Base-by-base conservation (phyloP, 2,888 invertebrate species). In the Spodoptera littoralis region DNA sequence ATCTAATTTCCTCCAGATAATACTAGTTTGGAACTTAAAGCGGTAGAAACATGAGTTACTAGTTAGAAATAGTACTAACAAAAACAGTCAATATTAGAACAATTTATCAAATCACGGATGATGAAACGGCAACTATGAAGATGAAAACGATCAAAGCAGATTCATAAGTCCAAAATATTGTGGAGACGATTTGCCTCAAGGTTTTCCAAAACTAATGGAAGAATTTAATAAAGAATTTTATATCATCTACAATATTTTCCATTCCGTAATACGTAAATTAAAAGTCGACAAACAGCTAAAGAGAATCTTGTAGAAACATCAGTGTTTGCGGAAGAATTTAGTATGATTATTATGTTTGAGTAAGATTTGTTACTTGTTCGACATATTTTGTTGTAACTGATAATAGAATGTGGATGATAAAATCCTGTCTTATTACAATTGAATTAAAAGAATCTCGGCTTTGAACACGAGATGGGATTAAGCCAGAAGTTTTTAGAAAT, bases 31-130 rank as follows among this genome's bases (percentile, higher is more conserved):
- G 6, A 49, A 48, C 4, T 12, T 11, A 47, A 47, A 46, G 13
- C 22, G n/a, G 2, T 3, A 24, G 13, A 52, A 12, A 18, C 62
- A 56, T 43, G 61, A 1, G 18, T 18, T 9, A 6, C 46, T 70
- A 8, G 63, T 70, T 59, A 64, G 47, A 41, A 22, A 54, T 46
- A n/a, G 47, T 48, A 6, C 45, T 45, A 65, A 76, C 49, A 45
- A 22, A 60, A 60, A 45, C 8, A 48, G 72, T 57, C 30, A 72
- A 75, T 41, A 73, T 50, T 13, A 27, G 24, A 9, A 48, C 43
- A 36, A 9, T 24, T 41, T 57, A 46, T 50, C 46, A 11, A 42
- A 11, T 52, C 75, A 71, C 58, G 58, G 46, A 48, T 46, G 27
- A 11, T 48, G 4, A 65, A 60, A 46, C 30, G 62, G 12, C 13